Percentiles rank a stretch among this genome's conserved stretches.
These are phyloP conservation scores for Sisyra nigra DNA, from an alignment of 2,888 invertebrate genomes.

Conservation along the genomic window DNA sequence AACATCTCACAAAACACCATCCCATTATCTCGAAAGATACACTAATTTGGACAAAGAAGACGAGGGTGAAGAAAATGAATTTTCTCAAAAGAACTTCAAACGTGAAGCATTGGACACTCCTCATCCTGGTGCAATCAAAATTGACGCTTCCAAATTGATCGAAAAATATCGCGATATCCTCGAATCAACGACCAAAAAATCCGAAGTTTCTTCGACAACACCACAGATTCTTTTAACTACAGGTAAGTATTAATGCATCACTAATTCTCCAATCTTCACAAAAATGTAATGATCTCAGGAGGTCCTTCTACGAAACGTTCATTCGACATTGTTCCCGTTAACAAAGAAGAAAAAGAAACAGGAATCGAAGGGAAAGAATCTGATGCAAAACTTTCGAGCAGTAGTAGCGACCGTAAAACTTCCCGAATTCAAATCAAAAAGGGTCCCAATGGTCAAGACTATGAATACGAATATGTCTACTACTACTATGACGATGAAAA, in stretches of 20 bases:
- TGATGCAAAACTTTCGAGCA: conserved; percentile 38
- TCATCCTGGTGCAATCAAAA: conserved; percentile 22
- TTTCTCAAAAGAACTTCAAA: conserved; percentile 11
- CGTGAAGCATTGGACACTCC: conserved; percentile 6
- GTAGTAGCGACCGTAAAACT: conserved; percentile 48
- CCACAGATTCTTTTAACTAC: conserved; percentile 4
- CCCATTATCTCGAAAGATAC: conserved; percentile 18
- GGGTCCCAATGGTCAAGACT: conserved; percentile 78
- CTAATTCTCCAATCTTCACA: not conserved
- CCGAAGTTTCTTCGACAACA: conserved; percentile 3
- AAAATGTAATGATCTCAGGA: conserved; percentile 27
- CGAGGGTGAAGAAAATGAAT: conserved; percentile 12
- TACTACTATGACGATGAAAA: conserved; percentile 81
- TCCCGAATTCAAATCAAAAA: conserved; percentile 71
- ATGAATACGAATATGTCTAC: conserved; percentile 83
- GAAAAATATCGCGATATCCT: conserved; percentile 18
- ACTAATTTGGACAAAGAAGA: conserved; percentile 10
- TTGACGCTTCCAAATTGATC: conserved; percentile 21
- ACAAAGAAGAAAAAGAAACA: conserved; percentile 20
- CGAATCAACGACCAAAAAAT: conserved; percentile 4
- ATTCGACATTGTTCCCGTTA: conserved; percentile 22
- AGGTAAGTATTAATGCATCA: not conserved
- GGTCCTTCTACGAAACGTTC: conserved; percentile 24
- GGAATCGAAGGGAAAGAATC: conserved; percentile 23
- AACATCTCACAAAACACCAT: conserved; percentile 55